A percentile compares a stretch with the other conserved stretches of the same genome.
These are phyloP conservation scores for Taphrorychus bicolor DNA, from an alignment of 2,888 invertebrate species.

Conservation along the genomic window DNA sequence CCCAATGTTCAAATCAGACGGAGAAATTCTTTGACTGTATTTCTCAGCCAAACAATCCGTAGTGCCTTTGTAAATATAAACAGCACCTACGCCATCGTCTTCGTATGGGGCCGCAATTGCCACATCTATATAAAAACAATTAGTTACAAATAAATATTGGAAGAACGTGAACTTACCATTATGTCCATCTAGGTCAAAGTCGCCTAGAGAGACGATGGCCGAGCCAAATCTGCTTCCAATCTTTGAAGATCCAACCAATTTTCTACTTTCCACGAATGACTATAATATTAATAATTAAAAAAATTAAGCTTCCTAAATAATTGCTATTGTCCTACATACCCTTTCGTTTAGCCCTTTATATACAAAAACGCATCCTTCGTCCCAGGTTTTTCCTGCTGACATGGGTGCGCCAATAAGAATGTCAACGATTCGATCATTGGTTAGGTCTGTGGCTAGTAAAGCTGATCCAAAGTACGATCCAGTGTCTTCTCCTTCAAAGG, in stretches of 20 bases:
- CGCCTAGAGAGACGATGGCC: constrained; percentile 45
- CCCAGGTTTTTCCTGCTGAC: constrained; percentile 59
- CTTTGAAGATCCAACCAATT: constrained; percentile 42
- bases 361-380: constrained; percentile 69
- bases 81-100: constrained; percentile 64
- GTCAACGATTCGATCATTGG: constrained; percentile 67
- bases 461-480: constrained; percentile 72
- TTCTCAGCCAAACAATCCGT: constrained; percentile 59
- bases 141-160: background rate
- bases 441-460: constrained; percentile 66
- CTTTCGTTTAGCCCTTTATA: constrained; percentile 55
- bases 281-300: background rate
- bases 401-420: constrained; percentile 70
- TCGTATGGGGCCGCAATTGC: constrained; percentile 73
- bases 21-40: constrained; percentile 64
- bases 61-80: constrained; percentile 70
- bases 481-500: constrained; percentile 55
- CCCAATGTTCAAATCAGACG: constrained; percentile 54
- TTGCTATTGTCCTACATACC: constrained; percentile 7
- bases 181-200: constrained; percentile 48
- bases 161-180: constrained; percentile 42
- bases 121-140: constrained; percentile 59
- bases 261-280: constrained; percentile 22
- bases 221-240: constrained; percentile 47
- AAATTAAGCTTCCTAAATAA: background rate